A percentile compares a stretch with the other conserved stretches of the same genome.
Conservation (phyloP, 2,113 vertebrate species). For the Toxostoma redivivum region DNA sequence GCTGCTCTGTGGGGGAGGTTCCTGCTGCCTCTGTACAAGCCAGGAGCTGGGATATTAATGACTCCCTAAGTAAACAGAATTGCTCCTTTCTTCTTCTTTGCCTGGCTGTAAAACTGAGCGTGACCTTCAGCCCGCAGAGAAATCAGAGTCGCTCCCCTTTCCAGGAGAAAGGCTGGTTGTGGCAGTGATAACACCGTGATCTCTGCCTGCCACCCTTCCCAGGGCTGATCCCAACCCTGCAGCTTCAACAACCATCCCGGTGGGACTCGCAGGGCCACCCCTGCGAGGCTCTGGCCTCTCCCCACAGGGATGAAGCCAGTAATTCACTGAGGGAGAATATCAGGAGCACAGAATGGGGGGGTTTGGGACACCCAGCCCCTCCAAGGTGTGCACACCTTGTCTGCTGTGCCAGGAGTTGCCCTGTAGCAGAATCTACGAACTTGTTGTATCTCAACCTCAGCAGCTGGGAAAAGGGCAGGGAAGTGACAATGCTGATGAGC, state of each 20-base stretch:
- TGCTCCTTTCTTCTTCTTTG: neutral
- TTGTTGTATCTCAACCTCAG: neutral
- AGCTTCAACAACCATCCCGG: neutral
- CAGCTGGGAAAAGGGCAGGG: neutral
- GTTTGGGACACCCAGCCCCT: neutral
- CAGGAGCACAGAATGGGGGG: rapidly evolving
- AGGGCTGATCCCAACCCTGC: neutral
- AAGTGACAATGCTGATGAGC: neutral
- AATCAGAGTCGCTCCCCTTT: neutral
- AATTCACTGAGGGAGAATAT: neutral
- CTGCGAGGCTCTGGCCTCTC: rapidly evolving
- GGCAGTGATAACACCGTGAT: neutral
- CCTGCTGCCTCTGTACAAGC: neutral
- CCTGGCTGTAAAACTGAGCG: neutral
- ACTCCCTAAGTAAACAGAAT: neutral
- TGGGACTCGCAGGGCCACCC: rapidly evolving
- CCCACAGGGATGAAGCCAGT: rapidly evolving
- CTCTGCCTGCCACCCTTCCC: neutral
- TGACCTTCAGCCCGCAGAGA: neutral
- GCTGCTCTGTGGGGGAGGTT: neutral
- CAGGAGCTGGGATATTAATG: neutral
- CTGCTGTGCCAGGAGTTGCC: neutral
- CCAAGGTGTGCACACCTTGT: neutral
- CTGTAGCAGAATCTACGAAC: neutral
- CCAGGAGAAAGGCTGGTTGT: neutral